Evolutionary conservation across 2,113 vertebrate species (phyloP), one percentile per base, ranked within the genome.

Genomic region (Elgaria multicarinata): DNA sequence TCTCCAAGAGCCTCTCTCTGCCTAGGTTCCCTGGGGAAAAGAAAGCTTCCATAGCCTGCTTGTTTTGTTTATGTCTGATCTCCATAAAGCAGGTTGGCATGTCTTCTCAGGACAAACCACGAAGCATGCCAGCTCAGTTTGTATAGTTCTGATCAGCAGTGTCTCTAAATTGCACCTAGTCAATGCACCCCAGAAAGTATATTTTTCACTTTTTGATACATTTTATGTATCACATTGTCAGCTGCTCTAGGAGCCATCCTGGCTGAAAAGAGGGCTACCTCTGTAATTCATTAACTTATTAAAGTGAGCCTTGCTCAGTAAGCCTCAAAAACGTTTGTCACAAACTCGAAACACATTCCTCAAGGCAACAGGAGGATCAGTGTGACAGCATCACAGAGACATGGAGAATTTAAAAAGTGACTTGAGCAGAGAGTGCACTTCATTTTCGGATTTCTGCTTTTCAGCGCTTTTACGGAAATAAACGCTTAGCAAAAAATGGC

Each of bases 41-140:
- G 18, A 62, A 94, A 87, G 28, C 5, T 55, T 91, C 93, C 92
- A 67, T 9, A 93, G 90, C 0, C 26, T 84, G 88, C 89, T 89
- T 89, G 39, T 94, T 96, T 94, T 92, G 87, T 92, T 93, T 93
- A 95, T 92, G 95, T 95, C 93, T 89, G 24, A 86, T 78, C 86
- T 92, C 79, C 79, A 78, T 89, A 87, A 84, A 22, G 78, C 83
- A 85, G 0, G 3, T 55, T 86, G 85, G 85, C 87, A 39, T 88
- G 94, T 89, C 72, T 88, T 88, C 46, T 66, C 87, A 92, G 91
- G 92, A 86, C 42, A 91, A 96, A 93, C 84, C 79, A 83, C 66
- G 92, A 93, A 89, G 93, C 78, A 90, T 91, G 86, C 93, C 93
- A 93, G 91, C 90, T 33, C 53, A 44, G 4, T 71, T 67, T 93